Base-by-base conservation (phyloP, 2,797 vertebrate genomes). In the Gila robusta region DNA sequence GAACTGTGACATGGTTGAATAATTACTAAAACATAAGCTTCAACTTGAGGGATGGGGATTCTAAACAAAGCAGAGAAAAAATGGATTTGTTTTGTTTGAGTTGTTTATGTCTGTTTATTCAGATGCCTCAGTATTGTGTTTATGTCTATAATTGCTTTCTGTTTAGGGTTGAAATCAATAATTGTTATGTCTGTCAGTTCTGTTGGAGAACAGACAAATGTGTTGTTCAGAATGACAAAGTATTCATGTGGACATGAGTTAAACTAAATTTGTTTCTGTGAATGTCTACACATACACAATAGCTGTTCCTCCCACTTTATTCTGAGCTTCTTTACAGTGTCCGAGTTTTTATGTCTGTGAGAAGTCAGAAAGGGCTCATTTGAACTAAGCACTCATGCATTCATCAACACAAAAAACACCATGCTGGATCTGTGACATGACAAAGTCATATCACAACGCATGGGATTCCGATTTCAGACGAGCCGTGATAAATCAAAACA, bases 391-490 rank as follows among this genome's bases (percentile, higher is more conserved):
- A 72, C 32, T 90, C 85, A 70, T 28, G 69, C 88, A 89, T 83
- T 86, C 59, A 86, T 84, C 81, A 71, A 78, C 89, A 89, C 82
- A 52, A 91, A 93, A 92, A 92, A 59, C 32, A 59, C 84, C 87
- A 90, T 77, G 88, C 90, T 83, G 92, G 89, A 89, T 91, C 82
- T 69, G 86, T 92, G 91, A 91, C 91, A 91, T 89, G 91, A 90
- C 87, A 86, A 88, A 84, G 37, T 66, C 56, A 74, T 84, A 78
- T 90, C 89, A 87, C 83, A 35, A 83, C 23, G 14, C 91, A 92
- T 91, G 88, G 89, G 89, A 87, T 89, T 89, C 86, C 86, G 89
- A 88, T 92, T 92, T 91, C 92, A 91, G 86, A 89, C 84, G 92
- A 93, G 89, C 92, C 90, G 2, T 79, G 86, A 92, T 92, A 91